Conservation (phyloP, 92 coral and sea anemone genomes). For the Epizoanthus stellaris region DNA sequence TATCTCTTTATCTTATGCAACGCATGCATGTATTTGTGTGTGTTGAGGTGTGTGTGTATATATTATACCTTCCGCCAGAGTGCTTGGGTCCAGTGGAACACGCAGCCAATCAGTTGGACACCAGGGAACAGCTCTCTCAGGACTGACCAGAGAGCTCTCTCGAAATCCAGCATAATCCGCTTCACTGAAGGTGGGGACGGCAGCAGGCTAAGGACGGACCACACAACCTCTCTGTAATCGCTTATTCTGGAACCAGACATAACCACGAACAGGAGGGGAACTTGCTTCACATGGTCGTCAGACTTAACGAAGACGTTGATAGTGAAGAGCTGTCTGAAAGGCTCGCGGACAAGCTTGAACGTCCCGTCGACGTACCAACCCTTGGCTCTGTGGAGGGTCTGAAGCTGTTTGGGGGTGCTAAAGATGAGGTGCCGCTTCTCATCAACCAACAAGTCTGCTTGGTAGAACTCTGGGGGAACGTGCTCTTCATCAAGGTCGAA, state of each 20-base stretch:
- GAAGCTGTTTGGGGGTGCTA: conserved; percentile 29
- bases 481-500: conserved; percentile 20
- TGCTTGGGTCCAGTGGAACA: too few species aligned
- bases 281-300: conserved; percentile 23
- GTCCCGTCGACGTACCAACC: conserved; percentile 10
- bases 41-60: too few species aligned
- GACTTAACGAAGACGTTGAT: conserved; percentile 22
- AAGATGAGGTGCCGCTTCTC: conserved; percentile 19
- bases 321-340: conserved; percentile 39
- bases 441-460: background rate
- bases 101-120: too few species aligned
- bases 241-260: conserved; percentile 26
- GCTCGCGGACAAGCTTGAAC: background rate
- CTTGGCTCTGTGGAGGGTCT: conserved; percentile 12
- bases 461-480: conserved; percentile 35
- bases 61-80: too few species aligned
- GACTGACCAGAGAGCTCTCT: too few species aligned
- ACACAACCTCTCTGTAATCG: conserved; percentile 18
- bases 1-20: too few species aligned
- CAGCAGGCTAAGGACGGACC: background rate
- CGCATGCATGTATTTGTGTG: too few species aligned
- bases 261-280: conserved; percentile 25
- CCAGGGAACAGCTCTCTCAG: too few species aligned
- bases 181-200: background rate
- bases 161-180: too few species aligned